Percentiles rank a stretch among this genome's conserved stretches.
Conservation (phyloP, 2,888 invertebrate genomes). For the Embidobia sp. region DNA sequence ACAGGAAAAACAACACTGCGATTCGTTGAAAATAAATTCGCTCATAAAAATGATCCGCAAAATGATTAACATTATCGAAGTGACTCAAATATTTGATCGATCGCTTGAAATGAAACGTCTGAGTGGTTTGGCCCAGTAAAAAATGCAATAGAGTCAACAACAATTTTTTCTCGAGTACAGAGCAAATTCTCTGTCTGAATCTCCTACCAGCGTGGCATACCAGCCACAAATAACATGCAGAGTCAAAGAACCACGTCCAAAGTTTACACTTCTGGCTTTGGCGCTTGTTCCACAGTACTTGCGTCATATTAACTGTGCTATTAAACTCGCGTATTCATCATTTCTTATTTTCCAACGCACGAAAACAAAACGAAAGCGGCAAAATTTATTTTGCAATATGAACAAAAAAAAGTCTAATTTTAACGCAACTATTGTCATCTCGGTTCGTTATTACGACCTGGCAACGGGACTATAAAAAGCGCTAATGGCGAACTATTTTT, state of each 20-base stretch:
- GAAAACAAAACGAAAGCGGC: not conserved
- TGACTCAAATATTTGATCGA: constrained; percentile 16
- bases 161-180: constrained; percentile 42
- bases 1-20: too few relatives aligned
- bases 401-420: constrained; percentile 10
- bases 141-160: constrained; percentile 49
- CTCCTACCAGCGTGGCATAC: constrained; percentile 60
- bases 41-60: too few relatives aligned
- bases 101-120: constrained; percentile 14
- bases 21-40: too few relatives aligned
- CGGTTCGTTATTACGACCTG: constrained; percentile 4
- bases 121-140: constrained; percentile 28
- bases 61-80: too few relatives aligned
- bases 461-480: constrained; percentile 16
- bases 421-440: constrained; percentile 15
- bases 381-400: constrained; percentile 4
- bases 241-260: constrained; percentile 63
- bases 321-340: constrained; percentile 13
- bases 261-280: constrained; percentile 62
- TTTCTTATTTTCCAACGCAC: constrained; percentile 13
- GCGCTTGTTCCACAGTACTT: constrained; percentile 55
- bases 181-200: constrained; percentile 57
- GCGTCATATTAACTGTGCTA: constrained; percentile 54
- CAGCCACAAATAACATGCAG: constrained; percentile 61
- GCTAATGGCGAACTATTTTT: constrained; percentile 21